Conservation (phyloP, 1,140 invertebrate species). For the Brachionus angularis region DNA sequence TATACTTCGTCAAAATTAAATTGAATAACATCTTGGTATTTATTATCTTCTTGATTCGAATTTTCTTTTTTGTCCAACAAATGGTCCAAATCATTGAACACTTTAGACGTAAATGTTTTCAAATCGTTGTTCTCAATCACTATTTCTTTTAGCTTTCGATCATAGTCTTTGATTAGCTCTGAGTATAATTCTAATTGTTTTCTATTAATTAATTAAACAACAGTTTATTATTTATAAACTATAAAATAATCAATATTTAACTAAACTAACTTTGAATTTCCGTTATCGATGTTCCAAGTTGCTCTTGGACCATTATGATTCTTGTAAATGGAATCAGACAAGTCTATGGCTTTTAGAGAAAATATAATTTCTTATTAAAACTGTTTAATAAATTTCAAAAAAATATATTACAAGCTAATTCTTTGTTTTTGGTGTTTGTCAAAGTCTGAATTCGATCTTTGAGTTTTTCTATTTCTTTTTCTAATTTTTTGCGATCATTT, state of each 20-base stretch:
- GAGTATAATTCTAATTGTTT: slow-evolving; percentile 25
- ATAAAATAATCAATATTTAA: background rate
- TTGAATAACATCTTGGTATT: background rate
- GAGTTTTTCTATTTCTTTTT: slow-evolving; percentile 32
- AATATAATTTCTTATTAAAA: background rate
- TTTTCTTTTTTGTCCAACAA: background rate
- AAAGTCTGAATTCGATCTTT: slow-evolving; percentile 22
- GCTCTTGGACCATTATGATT: background rate
- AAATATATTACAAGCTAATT: slow-evolving; percentile 5
- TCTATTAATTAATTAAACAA: background rate
- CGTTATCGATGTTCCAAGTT: slow-evolving; percentile 8
- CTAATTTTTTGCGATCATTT: slow-evolving; percentile 22
- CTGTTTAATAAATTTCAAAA: background rate
- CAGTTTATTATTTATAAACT: background rate
- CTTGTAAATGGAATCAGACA: slow-evolving; percentile 20
- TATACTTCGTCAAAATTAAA: slow-evolving; percentile 14
- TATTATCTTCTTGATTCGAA: background rate
- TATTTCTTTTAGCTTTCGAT: slow-evolving; percentile 19
- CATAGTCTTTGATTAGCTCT: slow-evolving; percentile 30
- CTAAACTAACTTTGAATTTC: slow-evolving; percentile 7
- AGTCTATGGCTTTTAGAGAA: background rate
- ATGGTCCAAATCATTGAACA: background rate
- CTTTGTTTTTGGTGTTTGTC: slow-evolving; percentile 9
- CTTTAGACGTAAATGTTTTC: background rate
- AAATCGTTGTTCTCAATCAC: slow-evolving; percentile 29